Percentiles rank a stretch among this genome's conserved stretches.
Conservation (phyloP, 2,113 vertebrate genomes). For the Rhynchomys soricoides region DNA sequence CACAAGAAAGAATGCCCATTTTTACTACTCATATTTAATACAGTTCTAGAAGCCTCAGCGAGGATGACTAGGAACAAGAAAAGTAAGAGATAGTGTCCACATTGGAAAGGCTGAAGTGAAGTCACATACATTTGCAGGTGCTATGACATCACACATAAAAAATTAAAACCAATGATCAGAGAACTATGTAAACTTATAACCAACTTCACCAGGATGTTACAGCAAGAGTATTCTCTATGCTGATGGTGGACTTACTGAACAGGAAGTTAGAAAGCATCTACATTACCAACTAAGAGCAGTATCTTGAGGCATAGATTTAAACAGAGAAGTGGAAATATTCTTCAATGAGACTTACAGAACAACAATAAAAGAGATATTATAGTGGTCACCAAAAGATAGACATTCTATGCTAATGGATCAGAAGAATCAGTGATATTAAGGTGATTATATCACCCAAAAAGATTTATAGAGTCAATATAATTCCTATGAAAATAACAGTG, state of each 20-base stretch:
- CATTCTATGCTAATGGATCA: not conserved
- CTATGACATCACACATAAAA: not conserved
- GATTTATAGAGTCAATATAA: not conserved
- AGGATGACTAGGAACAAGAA: not conserved
- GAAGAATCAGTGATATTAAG: not conserved
- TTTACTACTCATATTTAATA: not conserved
- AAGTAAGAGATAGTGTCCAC: too few species aligned
- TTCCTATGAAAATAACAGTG: not conserved
- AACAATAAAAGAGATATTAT: not conserved
- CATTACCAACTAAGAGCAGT: not conserved
- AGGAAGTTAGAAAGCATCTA: not conserved
- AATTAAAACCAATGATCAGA: not conserved
- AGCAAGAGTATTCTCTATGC: not conserved
- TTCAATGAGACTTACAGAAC: not conserved
- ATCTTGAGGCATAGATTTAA: not conserved
- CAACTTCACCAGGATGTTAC: not conserved
- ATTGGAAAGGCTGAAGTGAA: not conserved
- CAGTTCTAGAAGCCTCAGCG: not conserved
- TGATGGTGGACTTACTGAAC: not conserved
- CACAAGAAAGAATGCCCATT: not conserved
- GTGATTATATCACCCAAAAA: not conserved
- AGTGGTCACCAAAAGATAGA: not conserved
- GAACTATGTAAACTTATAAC: not conserved
- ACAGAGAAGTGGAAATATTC: not conserved
- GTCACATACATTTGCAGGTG: not conserved